Evolutionary conservation across 2,888 invertebrate genomes (phyloP), one percentile per base, ranked within the genome.

Genomic region (Tetramorium bicarinatum): DNA sequence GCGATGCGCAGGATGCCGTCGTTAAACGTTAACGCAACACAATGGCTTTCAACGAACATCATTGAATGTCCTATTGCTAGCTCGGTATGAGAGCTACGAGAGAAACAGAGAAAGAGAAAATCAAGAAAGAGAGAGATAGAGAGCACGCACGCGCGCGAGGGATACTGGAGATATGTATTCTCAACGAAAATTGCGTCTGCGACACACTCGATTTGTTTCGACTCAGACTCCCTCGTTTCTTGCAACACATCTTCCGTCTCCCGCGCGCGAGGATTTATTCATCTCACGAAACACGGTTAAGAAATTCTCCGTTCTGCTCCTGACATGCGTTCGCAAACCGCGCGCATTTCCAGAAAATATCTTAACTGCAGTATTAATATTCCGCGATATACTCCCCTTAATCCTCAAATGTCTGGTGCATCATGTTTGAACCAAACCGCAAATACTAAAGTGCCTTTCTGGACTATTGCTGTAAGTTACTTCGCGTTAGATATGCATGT

Each of bases 21-120:
- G 67, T 56, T 79, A 44, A 79, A 79, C 34, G n/a, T 49, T 71
- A 44, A 71, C 18, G 52, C 38, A 29, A 47, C 25, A 6, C 72
- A 34, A 56, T 34, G 29, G 15, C 29, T 71, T 71, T 56, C 54
- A 56, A 56, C 72, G 54, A 54, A 34, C 15, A 15, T 44, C n/a
- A 54, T 29, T 44, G 13, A 34, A 66, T 0, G 18, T 8, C n/a
- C 38, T 21, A 34, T 56, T 13, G 21, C 21, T 64, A 64, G 9
- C n/a, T 74, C 21, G 21, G 15, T 29, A 29, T 13, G 13, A 4
- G n/a, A 21, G 18, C 2, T 18, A 49, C n/a, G 25, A 41, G 25
- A 69, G 15, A 25, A 44, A 52, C 9, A 0, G 7, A n/a, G 13
- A 3, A 11, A 49, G 49, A 67, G 25, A 41, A 49, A 44, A 29